Conservation (phyloP, 2,113 vertebrate genomes). For the Cercocebus atys region DNA sequence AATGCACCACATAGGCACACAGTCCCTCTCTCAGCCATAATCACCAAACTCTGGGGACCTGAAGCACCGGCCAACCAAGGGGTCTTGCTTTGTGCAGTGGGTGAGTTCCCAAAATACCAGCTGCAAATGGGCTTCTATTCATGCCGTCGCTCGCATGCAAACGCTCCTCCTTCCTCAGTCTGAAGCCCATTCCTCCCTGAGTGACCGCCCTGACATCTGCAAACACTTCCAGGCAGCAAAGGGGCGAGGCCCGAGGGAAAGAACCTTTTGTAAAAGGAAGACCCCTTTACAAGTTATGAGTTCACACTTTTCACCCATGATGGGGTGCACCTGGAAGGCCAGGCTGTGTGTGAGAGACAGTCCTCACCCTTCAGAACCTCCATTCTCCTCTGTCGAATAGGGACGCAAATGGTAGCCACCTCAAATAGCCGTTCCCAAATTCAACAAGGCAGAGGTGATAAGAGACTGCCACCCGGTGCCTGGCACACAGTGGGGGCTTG, state of each 20-base stretch:
- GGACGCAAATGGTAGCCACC: no score
- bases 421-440: background rate
- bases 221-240: background rate
- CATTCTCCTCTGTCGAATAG: background rate
- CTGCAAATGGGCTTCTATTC: accelerated
- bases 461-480: accelerated
- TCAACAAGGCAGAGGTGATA: accelerated
- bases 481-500: background rate
- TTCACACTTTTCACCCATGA: accelerated
- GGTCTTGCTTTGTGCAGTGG: accelerated
- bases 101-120: background rate
- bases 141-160: accelerated
- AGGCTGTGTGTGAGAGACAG: accelerated
- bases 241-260: background rate
- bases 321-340: accelerated
- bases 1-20: accelerated
- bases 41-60: background rate
- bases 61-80: accelerated
- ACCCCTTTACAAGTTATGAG: no score
- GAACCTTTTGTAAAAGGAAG: background rate
- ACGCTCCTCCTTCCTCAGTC: background rate
- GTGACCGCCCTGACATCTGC: background rate
- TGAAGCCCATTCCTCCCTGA: background rate
- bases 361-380: background rate
- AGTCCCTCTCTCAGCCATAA: background rate